Percentiles rank a stretch among this genome's conserved stretches.
Evolutionary conservation across 2,113 vertebrate genomes (phyloP).

Genomic region (Bostrychus sinensis): DNA sequence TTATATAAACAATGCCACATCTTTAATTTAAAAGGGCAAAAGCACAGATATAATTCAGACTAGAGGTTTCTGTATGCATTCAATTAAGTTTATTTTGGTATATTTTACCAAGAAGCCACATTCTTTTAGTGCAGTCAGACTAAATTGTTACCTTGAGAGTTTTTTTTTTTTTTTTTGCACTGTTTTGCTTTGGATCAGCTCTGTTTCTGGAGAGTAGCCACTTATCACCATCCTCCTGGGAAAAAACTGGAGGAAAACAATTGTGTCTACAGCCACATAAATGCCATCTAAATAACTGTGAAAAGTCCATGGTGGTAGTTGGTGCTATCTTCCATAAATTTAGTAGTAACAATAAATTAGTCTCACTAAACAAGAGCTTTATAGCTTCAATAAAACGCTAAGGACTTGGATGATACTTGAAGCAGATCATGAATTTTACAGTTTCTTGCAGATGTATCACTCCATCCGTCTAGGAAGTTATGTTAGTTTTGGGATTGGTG

Average conservation of each 20-base stretch:
- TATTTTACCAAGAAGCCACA: background rate
- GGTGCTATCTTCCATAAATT: background rate
- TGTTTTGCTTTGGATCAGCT: background rate
- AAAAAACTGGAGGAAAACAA: background rate
- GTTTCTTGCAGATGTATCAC: too few relatives aligned
- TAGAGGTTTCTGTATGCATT: background rate
- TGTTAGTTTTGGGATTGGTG: too few relatives aligned
- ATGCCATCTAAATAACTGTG: background rate
- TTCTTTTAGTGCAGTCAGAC: background rate
- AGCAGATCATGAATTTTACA: too few relatives aligned
- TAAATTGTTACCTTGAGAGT: background rate
- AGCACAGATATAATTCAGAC: background rate
- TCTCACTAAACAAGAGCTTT: too few relatives aligned
- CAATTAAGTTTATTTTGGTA: constrained; percentile 6
- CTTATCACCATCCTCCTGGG: background rate
- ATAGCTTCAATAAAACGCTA: too few relatives aligned
- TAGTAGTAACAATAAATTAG: too few relatives aligned
- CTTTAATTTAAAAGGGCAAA: constrained; percentile 10
- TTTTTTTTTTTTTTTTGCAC: background rate
- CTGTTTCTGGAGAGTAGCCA: background rate
- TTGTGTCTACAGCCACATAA: background rate
- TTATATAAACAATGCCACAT: constrained; percentile 8
- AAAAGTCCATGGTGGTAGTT: background rate
- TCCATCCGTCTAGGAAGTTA: too few relatives aligned
- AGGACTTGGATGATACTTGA: too few relatives aligned